Evolutionary conservation across 2,888 invertebrate genomes (phyloP), one percentile per base, ranked within the genome.

Genomic region (Malthinus seriepunctatus): DNA sequence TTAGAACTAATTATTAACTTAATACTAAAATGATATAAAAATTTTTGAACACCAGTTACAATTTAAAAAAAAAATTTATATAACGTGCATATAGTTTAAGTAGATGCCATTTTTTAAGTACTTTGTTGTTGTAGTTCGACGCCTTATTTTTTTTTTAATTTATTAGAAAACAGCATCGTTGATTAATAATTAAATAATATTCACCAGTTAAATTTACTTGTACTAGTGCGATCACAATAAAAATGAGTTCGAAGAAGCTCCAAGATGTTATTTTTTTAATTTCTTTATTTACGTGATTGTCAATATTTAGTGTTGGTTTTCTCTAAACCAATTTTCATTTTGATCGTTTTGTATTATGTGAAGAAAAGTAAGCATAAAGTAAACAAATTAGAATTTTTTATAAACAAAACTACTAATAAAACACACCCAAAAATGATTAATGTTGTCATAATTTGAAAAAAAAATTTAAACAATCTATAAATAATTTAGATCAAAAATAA

Each of bases 401-500:
- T 71, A 66, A 66, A 68, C 10, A 37, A 69, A 63, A 68, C 70
- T 69, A 63, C 65, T 57, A 70, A 71, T 69, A 73, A 73, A 73
- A 71, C 66, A 70, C 73, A 68, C 70, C 69, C 67, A 67, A 69
- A 69, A 70, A 68, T 68, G 66, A 72, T 68, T 69, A 73, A 73
- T 73, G 61, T 69, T 75, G 72, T 74, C 71, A 74, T 76, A 74
- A 72, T 73, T 71, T 67, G 63, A 70, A 73, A 69, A 68, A 23
- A 69, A 71, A 70, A 67, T 68, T 67, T 67, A 71, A 70, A 72
- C 67, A 70, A 71, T 67, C 60, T 67, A 72, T 69, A 72, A 69
- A 71, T 69, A 68, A 65, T 63, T 60, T 63, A 63, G 61, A 66
- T 67, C 66, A 64, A 66, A n/a, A 70, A 67, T 70, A 67, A 69